Percentiles rank a stretch among this genome's conserved stretches.
Conservation (phyloP, 2,113 vertebrate genomes). For the Canis aureus region DNA sequence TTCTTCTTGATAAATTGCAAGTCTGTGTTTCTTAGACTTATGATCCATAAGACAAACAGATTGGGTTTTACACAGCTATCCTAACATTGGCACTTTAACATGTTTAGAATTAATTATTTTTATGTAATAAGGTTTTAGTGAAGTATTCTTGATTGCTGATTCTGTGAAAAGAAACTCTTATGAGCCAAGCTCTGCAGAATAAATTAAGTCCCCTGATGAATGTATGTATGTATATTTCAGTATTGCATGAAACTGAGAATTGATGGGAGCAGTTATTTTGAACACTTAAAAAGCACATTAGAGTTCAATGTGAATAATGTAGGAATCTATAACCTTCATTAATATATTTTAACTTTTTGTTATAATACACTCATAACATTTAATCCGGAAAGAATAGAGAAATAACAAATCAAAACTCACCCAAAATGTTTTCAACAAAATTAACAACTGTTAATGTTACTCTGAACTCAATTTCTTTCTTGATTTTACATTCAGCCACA, state of each 20-base stretch:
- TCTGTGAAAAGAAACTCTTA: background rate
- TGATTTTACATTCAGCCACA: background rate
- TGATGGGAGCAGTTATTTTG: background rate
- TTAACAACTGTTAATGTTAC: background rate
- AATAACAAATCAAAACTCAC: slow-evolving; percentile 7
- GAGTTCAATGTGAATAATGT: background rate
- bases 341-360: background rate
- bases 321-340: background rate
- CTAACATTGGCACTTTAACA: background rate
- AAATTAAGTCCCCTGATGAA: background rate
- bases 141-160: slow-evolving; percentile 8
- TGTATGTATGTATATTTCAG: background rate
- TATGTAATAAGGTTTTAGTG: background rate
- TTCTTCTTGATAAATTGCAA: background rate
- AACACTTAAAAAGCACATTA: background rate
- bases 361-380: background rate
- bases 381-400: background rate
- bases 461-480: background rate
- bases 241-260: slow-evolving; percentile 44
- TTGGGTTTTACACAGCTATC: slow-evolving; percentile 11
- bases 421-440: background rate
- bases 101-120: slow-evolving; percentile 55
- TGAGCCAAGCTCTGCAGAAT: background rate
- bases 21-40: slow-evolving; percentile 5
- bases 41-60: background rate